Conservation (phyloP, 2,113 vertebrate genomes). For the Ursus arctos region DNA sequence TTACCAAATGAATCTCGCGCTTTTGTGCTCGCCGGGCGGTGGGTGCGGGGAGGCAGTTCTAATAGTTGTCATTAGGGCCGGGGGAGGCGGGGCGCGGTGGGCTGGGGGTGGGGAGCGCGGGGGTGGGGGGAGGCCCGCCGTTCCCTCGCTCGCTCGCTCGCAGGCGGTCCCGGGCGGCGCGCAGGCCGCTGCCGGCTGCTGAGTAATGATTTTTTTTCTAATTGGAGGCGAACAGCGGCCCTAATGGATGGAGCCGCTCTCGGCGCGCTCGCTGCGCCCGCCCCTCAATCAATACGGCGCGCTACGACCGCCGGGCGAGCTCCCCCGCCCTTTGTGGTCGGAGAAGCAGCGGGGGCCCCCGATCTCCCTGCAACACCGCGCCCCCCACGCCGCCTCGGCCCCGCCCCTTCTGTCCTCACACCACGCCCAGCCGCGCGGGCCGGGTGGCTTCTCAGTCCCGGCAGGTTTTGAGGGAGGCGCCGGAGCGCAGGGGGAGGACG, state of each 20-base stretch:
- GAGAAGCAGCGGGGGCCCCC: slow-evolving; percentile 86
- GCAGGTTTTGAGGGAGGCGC: neutral
- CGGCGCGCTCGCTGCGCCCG: slow-evolving; percentile 87
- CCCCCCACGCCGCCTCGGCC: slow-evolving; percentile 58
- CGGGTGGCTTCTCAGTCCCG: slow-evolving; percentile 77
- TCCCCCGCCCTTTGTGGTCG: slow-evolving; percentile 91
- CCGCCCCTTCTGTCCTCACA: neutral
- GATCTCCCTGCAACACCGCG: slow-evolving; percentile 74
- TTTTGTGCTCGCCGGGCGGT: slow-evolving; percentile 91
- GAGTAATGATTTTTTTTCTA: slow-evolving; percentile 93
- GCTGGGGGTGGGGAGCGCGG: slow-evolving; percentile 71
- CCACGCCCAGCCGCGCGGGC: slow-evolving; percentile 71
- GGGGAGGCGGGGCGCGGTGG: slow-evolving; percentile 82
- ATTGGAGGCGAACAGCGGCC: slow-evolving; percentile 91
- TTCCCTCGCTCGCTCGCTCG: slow-evolving; percentile 85
- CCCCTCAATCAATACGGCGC: slow-evolving; percentile 92
- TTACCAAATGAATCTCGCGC: slow-evolving; percentile 91
- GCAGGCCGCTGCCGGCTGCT: slow-evolving; percentile 91
- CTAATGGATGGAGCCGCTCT: slow-evolving; percentile 92
- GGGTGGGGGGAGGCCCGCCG: slow-evolving; percentile 71
- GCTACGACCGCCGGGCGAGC: slow-evolving; percentile 87
- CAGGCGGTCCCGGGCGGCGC: slow-evolving; percentile 86
- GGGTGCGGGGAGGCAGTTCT: slow-evolving; percentile 88
- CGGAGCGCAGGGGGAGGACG: neutral
- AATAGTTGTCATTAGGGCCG: slow-evolving; percentile 92